Evolutionary conservation across 1,140 invertebrate genomes (phyloP).

Genomic region (Lepidurus packardi): DNA sequence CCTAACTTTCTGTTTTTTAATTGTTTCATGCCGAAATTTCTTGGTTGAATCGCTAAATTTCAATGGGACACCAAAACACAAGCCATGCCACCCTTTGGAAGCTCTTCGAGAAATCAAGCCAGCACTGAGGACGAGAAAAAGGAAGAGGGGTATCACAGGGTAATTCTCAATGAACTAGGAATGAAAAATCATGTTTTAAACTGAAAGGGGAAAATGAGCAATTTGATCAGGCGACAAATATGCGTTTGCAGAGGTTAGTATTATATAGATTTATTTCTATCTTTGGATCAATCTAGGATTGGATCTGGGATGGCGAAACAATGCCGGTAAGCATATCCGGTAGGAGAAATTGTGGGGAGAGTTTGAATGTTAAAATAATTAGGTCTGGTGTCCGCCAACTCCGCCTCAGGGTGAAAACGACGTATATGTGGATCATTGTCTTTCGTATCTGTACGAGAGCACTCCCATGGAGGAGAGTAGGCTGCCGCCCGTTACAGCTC

Average conservation of each 20-base stretch:
- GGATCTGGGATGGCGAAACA: slow-evolving; percentile 28
- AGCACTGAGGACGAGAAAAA: slow-evolving; percentile 23
- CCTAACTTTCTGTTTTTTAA: neutral
- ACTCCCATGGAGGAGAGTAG: slow-evolving; percentile 73
- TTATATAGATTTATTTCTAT: neutral
- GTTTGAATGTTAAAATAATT: slow-evolving; percentile 37
- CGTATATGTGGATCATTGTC: slow-evolving; percentile 78
- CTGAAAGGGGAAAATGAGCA: neutral
- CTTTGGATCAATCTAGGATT: slow-evolving; percentile 23
- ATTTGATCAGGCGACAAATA: neutral
- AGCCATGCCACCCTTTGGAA: slow-evolving; percentile 28
- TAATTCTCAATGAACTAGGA: neutral
- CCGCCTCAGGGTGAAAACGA: slow-evolving; percentile 86
- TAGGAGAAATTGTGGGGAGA: neutral
- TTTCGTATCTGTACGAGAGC: slow-evolving; percentile 78
- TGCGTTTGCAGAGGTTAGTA: neutral
- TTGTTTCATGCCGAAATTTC: slow-evolving; percentile 26
- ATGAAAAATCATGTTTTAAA: neutral
- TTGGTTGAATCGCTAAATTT: slow-evolving; percentile 25
- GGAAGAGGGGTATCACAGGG: neutral
- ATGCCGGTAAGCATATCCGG: slow-evolving; percentile 32
- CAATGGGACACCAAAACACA: slow-evolving; percentile 33
- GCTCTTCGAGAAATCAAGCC: slow-evolving; percentile 33
- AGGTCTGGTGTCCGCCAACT: slow-evolving; percentile 94
- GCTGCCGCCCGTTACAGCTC: slow-evolving; percentile 76